Evolutionary conservation across 2,888 invertebrate genomes (phyloP).

Genomic region (Fabriciana adippe): DNA sequence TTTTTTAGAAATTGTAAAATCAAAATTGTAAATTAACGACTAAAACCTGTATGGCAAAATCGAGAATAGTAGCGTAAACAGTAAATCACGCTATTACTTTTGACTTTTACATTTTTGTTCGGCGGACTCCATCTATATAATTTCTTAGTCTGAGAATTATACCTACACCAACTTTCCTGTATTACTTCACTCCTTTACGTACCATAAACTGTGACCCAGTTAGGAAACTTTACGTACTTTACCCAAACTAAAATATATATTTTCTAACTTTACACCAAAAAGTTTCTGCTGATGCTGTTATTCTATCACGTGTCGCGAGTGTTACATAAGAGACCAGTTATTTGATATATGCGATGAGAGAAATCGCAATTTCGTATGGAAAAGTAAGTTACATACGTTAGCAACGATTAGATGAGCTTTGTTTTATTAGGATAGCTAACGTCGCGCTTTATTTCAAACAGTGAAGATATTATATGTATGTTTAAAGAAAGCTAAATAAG

Average conservation of each 20-base stretch:
- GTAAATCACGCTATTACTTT: too few relatives aligned
- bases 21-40: too few relatives aligned
- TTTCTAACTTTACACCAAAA: constrained; percentile 11
- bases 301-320: constrained; percentile 10
- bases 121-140: too few relatives aligned
- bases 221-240: constrained; percentile 5
- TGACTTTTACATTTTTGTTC: too few relatives aligned
- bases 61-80: too few relatives aligned
- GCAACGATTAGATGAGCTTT: too few relatives aligned
- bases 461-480: too few relatives aligned
- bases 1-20: too few relatives aligned
- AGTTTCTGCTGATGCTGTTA: constrained; percentile 5
- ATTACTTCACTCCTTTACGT: constrained; percentile 6
- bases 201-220: constrained; percentile 19
- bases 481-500: too few relatives aligned
- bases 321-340: constrained; percentile 5
- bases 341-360: not conserved
- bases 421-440: too few relatives aligned
- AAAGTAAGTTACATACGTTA: not conserved
- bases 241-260: constrained; percentile 13
- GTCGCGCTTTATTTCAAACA: too few relatives aligned
- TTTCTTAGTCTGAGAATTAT: not conserved
- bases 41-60: too few relatives aligned
- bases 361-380: constrained; percentile 10
- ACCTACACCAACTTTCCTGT: not conserved